Conservation (phyloP, 2,888 invertebrate genomes). For the Scaptomyza reducta region DNA sequence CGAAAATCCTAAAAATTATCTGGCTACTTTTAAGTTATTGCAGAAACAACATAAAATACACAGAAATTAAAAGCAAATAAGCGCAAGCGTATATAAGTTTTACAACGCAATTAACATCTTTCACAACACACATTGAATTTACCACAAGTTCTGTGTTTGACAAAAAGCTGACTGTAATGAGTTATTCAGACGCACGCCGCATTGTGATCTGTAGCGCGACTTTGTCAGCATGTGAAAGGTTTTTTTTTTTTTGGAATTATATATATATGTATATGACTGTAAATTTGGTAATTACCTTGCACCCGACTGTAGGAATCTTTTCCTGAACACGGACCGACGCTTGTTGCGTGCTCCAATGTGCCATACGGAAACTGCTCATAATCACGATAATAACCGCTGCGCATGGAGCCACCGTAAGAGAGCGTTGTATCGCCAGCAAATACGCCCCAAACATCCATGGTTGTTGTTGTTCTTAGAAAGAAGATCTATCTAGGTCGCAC, state of each 20-base stretch:
- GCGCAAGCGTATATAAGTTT: constrained; percentile 6
- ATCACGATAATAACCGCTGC: constrained; percentile 85
- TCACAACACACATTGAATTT: constrained; percentile 15
- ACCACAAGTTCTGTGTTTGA: constrained; percentile 20
- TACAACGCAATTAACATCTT: constrained; percentile 22
- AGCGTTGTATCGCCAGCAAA: constrained; percentile 86
- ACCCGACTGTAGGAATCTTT: constrained; percentile 83
- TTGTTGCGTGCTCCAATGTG: constrained; percentile 77
- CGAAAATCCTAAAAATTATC: constrained; percentile 9
- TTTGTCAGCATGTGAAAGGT: background rate
- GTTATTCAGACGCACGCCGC: constrained; percentile 11
- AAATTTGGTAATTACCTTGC: constrained; percentile 78
- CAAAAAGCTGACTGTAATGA: constrained; percentile 46
- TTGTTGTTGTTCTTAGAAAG: constrained; percentile 34
- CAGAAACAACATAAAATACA: constrained; percentile 56
- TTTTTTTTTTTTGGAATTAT: background rate
- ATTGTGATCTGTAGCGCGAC: constrained; percentile 5
- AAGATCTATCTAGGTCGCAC: constrained; percentile 39
- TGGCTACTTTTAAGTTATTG: constrained; percentile 64
- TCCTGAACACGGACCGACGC: constrained; percentile 64
- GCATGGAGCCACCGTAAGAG: constrained; percentile 85
- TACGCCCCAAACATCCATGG: constrained; percentile 86
- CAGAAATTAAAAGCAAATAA: constrained; percentile 5
- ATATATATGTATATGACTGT: too few relatives aligned
- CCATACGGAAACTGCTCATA: constrained; percentile 85